Conservation (phyloP, 2,888 invertebrate species). For the Sphaerophoria rueppellii region DNA sequence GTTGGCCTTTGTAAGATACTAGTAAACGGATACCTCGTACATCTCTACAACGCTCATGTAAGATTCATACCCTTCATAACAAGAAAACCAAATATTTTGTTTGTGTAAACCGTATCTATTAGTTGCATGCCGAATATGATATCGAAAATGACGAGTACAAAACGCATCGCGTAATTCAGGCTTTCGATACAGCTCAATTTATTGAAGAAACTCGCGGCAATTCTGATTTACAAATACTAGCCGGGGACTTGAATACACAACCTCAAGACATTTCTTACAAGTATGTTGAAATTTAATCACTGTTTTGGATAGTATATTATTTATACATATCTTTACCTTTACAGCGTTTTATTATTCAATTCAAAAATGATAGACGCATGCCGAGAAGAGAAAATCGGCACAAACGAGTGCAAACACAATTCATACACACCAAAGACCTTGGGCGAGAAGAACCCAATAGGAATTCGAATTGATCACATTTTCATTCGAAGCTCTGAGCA, state of each 20-base stretch:
- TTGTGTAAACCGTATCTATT: not conserved
- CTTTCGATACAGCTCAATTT: constrained; percentile 97
- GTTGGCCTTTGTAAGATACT: constrained; percentile 91
- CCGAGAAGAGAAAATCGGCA: constrained; percentile 84
- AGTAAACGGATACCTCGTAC: constrained; percentile 86
- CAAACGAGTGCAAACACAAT: constrained; percentile 91
- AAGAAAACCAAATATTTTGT: not conserved
- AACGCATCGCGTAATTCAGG: constrained; percentile 96
- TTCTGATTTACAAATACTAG: constrained; percentile 92
- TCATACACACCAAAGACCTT: constrained; percentile 88
- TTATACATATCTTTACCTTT: constrained; percentile 37
- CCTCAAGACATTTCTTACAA: constrained; percentile 92
- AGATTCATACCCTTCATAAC: constrained; percentile 77
- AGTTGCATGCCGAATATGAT: constrained; percentile 98
- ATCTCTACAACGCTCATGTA: constrained; percentile 97
- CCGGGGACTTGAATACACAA: constrained; percentile 97
- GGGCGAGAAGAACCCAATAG: constrained; percentile 85
- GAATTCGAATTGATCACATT: constrained; percentile 97
- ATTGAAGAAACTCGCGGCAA: constrained; percentile 91
- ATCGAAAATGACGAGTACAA: constrained; percentile 92
- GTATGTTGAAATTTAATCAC: constrained; percentile 77
- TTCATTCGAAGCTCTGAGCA: constrained; percentile 83
- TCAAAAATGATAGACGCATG: constrained; percentile 84
- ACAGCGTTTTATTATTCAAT: constrained; percentile 84
- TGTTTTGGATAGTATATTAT: not conserved